Evolutionary conservation across 2,113 vertebrate genomes (phyloP).

Genomic region (Capreolus pygargus): DNA sequence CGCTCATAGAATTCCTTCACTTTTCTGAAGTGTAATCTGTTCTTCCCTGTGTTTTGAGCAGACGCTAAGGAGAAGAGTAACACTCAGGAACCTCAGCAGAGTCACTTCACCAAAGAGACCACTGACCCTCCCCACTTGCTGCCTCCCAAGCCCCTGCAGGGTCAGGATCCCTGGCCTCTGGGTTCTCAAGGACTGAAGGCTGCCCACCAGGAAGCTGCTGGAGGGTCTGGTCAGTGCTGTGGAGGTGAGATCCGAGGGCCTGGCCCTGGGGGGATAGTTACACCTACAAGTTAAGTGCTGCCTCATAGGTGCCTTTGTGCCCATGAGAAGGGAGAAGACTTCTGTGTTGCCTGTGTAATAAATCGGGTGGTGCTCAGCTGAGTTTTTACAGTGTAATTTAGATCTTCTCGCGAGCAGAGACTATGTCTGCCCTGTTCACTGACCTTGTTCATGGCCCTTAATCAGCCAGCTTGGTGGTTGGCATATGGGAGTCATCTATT

Average conservation of each 20-base stretch:
- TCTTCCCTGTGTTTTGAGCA: constrained; percentile 35
- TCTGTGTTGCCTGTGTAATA: not conserved
- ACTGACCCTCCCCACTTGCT: constrained; percentile 41
- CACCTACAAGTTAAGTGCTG: not conserved
- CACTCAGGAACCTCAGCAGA: not conserved
- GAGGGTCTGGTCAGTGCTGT: constrained; percentile 70
- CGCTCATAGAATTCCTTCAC: not conserved
- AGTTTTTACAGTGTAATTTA: not conserved
- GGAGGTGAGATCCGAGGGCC: constrained; percentile 79
- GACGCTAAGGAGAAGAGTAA: not conserved
- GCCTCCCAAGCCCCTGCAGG: constrained; percentile 58
- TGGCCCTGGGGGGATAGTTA: not conserved
- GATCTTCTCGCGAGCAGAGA: not conserved
- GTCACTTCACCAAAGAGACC: constrained; percentile 66
- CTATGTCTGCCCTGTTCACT: not conserved
- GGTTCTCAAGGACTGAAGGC: constrained; percentile 67
- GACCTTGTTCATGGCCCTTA: not conserved
- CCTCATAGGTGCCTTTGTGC: not conserved
- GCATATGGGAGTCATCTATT: not conserved
- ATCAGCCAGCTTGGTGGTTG: not conserved
- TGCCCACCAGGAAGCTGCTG: not conserved
- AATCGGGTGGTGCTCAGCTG: not conserved
- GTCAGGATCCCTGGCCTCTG: constrained; percentile 49
- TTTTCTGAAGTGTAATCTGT: not conserved
- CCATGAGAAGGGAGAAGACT: not conserved